Percentiles rank a stretch among this genome's conserved stretches.
Evolutionary conservation across 2,888 invertebrate genomes (phyloP).

Genomic region (Caenorhabditis uteleia): DNA sequence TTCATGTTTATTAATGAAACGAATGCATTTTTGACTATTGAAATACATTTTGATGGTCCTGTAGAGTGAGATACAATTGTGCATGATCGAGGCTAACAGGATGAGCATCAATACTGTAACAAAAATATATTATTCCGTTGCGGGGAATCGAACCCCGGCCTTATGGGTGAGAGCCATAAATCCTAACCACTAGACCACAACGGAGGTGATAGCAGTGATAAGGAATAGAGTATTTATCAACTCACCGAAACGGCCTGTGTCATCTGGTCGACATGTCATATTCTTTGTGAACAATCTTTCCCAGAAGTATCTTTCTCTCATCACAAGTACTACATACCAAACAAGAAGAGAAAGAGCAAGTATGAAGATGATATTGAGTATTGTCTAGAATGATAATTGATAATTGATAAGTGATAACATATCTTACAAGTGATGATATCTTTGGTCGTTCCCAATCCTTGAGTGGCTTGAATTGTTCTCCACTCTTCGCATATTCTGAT

Average conservation of each 20-base stretch:
- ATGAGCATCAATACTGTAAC: constrained; percentile 25
- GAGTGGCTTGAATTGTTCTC: constrained; percentile 45
- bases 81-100: constrained; percentile 9
- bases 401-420: too few species aligned
- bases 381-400: too few species aligned
- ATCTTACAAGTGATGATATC: too few species aligned
- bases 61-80: too few species aligned
- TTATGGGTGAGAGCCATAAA: constrained; percentile 56
- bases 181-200: constrained; percentile 54
- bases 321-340: constrained; percentile 19
- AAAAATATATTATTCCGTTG: constrained; percentile 29
- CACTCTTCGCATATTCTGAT: constrained; percentile 47
- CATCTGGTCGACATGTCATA: constrained; percentile 28
- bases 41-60: too few species aligned
- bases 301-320: constrained; percentile 19
- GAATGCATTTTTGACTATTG: constrained; percentile 23
- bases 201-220: constrained; percentile 5
- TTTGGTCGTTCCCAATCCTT: constrained; percentile 51
- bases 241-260: constrained; percentile 39
- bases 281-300: constrained; percentile 9
- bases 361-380: too few species aligned
- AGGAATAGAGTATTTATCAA: not conserved
- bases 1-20: constrained; percentile 32
- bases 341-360: constrained; percentile 15
- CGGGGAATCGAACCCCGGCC: constrained; percentile 53